Evolutionary conservation across 2,113 vertebrate species (phyloP), one percentile per base, ranked within the genome.

Genomic region (Petromus typicus): DNA sequence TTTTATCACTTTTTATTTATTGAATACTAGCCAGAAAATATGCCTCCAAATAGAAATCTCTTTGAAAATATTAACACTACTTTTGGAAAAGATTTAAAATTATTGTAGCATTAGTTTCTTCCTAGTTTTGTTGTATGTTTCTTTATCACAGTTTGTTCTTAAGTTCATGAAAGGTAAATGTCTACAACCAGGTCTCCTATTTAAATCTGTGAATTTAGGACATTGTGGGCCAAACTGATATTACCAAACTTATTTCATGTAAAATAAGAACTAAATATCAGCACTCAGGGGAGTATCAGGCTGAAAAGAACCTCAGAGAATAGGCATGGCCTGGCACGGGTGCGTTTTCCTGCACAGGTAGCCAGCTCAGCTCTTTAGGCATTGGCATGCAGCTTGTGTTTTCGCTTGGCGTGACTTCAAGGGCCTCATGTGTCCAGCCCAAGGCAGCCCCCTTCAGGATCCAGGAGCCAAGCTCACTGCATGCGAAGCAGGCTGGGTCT

Each of bases 401-500:
- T 98, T 84, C 25, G 2, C 23, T 85, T 93, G 64, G 25, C 93
- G 76, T 37, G 71, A 79, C 89, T 97, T 95, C 96, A 97, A 98
- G 75, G 81, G 57, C n/a, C 9, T 94, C 91, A 86, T 96, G 96
- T 96, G 91, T 57, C 7, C 0, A 73, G 92, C 89, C 92, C 94
- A 61, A 97, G 95, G 86, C 96, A 90, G 89, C 93, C 97, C 95
- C 95, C 92, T 97, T 95, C 71, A 90, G 92, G 76, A 93, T 18
- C 79, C 93, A 64, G 12, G 25, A 95, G 95, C 93, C 96, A 59
- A 86, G 37, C n/a, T 54, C 66, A 20, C 90, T 96, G 96, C 84
- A 83, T 95, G 92, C 75, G 95, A 96, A 5, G 51, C 59, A 67
- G 93, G 76, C 92, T 32, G 43, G 89, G 81, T 86, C 92, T 84